phyloP scores from a whole-genome alignment of 1,140 invertebrate species.

The Megalopta genalis region DNA sequence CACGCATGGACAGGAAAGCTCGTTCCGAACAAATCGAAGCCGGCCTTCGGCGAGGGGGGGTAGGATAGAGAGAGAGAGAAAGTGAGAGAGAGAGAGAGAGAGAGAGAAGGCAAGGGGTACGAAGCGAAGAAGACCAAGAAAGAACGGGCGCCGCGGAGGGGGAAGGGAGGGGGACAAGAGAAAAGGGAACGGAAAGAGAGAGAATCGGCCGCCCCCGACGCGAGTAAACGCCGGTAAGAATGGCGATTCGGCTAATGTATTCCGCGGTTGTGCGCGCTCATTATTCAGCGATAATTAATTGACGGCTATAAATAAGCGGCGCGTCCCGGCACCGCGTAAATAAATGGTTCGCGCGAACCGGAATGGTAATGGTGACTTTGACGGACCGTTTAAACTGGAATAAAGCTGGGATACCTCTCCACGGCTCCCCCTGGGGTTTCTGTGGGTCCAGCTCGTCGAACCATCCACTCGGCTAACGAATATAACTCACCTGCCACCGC shows the following conservation, averaged over 20 bases:
- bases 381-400: constrained; percentile 79
- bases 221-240: constrained; percentile 71
- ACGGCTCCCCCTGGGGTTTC: constrained; percentile 61
- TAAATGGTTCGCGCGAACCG: constrained; percentile 78
- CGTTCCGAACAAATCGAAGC: constrained; percentile 53
- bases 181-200: not conserved
- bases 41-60: constrained; percentile 25
- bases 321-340: constrained; percentile 73
- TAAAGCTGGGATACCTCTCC: constrained; percentile 71
- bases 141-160: too few species aligned
- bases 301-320: constrained; percentile 77
- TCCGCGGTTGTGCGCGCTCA: constrained; percentile 74
- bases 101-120: not conserved
- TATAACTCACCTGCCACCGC: constrained; percentile 74
- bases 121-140: too few species aligned
- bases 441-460: constrained; percentile 37
- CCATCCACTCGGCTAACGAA: constrained; percentile 63
- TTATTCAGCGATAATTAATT: constrained; percentile 80
- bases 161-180: too few species aligned
- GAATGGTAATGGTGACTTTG: constrained; percentile 80
- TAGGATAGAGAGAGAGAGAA: not conserved
- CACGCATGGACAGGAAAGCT: constrained; percentile 52
- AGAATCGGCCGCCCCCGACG: constrained; percentile 60
- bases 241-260: constrained; percentile 77
- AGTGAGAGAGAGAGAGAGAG: constrained; percentile 17